Evolutionary conservation across 2,888 invertebrate species (phyloP).

Genomic region (Tethea ocularis): DNA sequence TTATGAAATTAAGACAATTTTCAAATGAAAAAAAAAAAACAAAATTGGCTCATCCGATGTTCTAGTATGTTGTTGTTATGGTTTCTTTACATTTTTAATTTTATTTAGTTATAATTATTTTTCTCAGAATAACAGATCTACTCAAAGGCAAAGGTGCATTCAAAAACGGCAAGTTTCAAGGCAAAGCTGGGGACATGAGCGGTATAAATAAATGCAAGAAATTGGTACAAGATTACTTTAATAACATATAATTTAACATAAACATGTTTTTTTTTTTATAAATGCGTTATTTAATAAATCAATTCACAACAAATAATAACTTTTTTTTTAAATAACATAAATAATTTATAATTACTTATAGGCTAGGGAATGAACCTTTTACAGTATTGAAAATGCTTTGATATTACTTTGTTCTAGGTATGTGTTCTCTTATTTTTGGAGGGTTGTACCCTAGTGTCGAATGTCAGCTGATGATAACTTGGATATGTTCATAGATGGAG

Average conservation of each 20-base stretch:
- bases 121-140: slow-evolving; percentile 84
- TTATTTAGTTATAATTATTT: neutral
- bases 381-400: neutral
- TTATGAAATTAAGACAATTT: too few species aligned
- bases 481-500: too few species aligned
- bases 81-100: too few species aligned
- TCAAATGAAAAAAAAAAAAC: too few species aligned
- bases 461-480: too few species aligned
- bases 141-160: slow-evolving; percentile 91
- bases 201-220: slow-evolving; percentile 86
- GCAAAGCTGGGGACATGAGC: slow-evolving; percentile 88
- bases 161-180: slow-evolving; percentile 89
- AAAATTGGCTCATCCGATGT: too few species aligned
- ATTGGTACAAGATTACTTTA: slow-evolving; percentile 84
- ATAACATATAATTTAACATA: slow-evolving; percentile 33
- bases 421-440: too few species aligned
- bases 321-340: slow-evolving; percentile 13
- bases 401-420: neutral
- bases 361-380: slow-evolving; percentile 8
- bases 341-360: slow-evolving; percentile 7
- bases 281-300: slow-evolving; percentile 20
- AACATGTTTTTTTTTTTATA: slow-evolving; percentile 8
- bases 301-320: slow-evolving; percentile 15
- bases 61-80: too few species aligned
- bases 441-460: too few species aligned